phyloP scores from a whole-genome alignment of 2,797 vertebrate species.

The Xerus rutilus region DNA sequence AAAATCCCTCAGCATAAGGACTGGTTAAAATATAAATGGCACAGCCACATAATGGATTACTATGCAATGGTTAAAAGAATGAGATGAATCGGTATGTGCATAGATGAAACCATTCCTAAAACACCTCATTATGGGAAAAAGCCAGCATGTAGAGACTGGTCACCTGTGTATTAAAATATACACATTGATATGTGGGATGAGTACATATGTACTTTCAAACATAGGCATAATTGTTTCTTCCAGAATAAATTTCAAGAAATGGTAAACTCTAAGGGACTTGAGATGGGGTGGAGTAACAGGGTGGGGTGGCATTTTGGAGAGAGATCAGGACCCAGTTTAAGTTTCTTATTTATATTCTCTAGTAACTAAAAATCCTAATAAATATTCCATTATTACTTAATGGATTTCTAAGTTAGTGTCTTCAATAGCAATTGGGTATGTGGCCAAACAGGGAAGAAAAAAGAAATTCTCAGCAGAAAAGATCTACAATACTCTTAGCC shows the following conservation, averaged over 20 bases:
- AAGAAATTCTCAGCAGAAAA: conserved; percentile 23
- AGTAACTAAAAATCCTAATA: conserved; percentile 31
- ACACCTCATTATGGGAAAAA: background rate
- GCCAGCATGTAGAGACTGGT: background rate
- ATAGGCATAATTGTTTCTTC: background rate
- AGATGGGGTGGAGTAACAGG: background rate
- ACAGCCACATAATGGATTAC: background rate
- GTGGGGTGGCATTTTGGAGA: background rate
- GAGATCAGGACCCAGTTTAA: background rate
- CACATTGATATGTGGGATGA: background rate
- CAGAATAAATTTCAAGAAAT: conserved; percentile 1
- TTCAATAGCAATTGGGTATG: background rate
- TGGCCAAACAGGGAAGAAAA: conserved; percentile 21
- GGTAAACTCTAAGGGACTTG: background rate
- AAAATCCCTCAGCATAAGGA: background rate
- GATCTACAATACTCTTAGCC: background rate
- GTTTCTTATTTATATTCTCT: conserved; percentile 11
- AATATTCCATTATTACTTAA: conserved; percentile 27
- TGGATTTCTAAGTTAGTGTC: conserved; percentile 55
- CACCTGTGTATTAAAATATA: background rate
- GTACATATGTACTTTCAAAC: background rate
- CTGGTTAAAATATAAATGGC: conserved; percentile 49
- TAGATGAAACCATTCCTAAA: conserved; percentile 28
- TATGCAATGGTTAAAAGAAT: conserved; percentile 21
- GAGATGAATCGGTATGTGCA: background rate